Base-by-base conservation (phyloP, 2,888 invertebrate genomes). In the Polyommatus iphigenia region DNA sequence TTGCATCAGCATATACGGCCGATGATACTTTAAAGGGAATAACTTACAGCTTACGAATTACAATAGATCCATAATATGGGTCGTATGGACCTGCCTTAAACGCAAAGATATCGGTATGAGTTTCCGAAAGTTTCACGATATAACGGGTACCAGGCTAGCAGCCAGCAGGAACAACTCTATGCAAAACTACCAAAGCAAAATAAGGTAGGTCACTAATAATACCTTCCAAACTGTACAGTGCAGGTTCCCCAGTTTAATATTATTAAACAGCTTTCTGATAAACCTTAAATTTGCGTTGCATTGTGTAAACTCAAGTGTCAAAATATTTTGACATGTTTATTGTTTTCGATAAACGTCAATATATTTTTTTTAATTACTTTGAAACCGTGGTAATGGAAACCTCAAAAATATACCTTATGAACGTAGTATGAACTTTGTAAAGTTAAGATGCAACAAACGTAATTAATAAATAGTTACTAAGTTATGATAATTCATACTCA, bases 191-290 rank as follows among this genome's bases (percentile, higher is more conserved):
- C 54, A 54, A 54, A 54, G 15, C 54, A 2, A 46, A 10, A 46
- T 54, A 54, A 50, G 50, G 50, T 20, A 29, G 10, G 15, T 71
- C 8, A 20, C 18, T 46, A 20, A 36, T 72, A 36, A n/a, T 20
- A 72, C 72, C 72, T 72, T 46, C 46, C 72, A 72, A 41, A 20
- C 72, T 20, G 10, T 20, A 4, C 36, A 72, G 20, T n/a, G 41
- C 41, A 41, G 0, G 72, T 41, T 72, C 1, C 72, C 72, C 72
- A 72, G 72, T 20, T 41, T 71, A 18, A 7, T n/a, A 2, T 41
- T 71, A 32, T 71, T 36, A 18, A 71, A 71, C n/a, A 1, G 4
- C 10, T 72, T 72, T 36, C 18, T 18, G 3, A 8, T 36, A 29
- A 32, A 71, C 5, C 3, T 71, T 32, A 15, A 18, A 36, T 36